Percentiles rank a stretch among this genome's conserved stretches.
Conservation (phyloP, 2,113 vertebrate genomes). For the Platanista minor region DNA sequence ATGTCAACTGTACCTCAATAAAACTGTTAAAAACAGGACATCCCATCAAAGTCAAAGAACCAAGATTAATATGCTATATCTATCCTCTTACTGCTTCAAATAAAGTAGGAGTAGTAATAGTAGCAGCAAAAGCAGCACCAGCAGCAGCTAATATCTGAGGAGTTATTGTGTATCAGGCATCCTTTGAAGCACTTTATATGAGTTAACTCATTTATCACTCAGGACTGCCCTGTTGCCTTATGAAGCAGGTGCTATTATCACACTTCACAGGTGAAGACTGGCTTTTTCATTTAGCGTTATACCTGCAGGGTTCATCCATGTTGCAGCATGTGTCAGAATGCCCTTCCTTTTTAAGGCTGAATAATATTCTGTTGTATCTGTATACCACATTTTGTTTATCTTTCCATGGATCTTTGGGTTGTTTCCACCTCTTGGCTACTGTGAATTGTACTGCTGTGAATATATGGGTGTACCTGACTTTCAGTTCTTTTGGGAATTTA, state of each 20-base stretch:
- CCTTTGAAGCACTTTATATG: not conserved
- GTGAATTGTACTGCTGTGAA: not conserved
- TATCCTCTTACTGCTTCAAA: not conserved
- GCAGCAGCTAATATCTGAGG: not conserved
- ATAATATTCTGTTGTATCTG: not conserved
- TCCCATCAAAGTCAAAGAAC: not conserved
- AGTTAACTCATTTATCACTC: not conserved
- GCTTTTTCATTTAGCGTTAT: not conserved
- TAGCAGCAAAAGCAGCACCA: not conserved
- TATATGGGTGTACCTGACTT: not conserved
- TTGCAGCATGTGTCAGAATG: not conserved
- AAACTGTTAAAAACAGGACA: not conserved
- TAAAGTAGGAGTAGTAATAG: not conserved
- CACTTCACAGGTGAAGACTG: not conserved
- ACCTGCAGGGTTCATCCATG: not conserved
- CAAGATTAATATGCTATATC: not conserved
- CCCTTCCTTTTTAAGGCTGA: not conserved
- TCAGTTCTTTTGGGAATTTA: not conserved
- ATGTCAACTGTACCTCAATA: not conserved
- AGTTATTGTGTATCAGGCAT: not conserved
- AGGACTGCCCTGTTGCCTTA: not conserved
- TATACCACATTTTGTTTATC: not conserved
- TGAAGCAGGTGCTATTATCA: not conserved
- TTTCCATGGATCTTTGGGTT: not conserved
- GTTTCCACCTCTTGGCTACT: not conserved